Base-by-base conservation (phyloP, 1,140 invertebrate genomes). In the Drosophila jambulina region DNA sequence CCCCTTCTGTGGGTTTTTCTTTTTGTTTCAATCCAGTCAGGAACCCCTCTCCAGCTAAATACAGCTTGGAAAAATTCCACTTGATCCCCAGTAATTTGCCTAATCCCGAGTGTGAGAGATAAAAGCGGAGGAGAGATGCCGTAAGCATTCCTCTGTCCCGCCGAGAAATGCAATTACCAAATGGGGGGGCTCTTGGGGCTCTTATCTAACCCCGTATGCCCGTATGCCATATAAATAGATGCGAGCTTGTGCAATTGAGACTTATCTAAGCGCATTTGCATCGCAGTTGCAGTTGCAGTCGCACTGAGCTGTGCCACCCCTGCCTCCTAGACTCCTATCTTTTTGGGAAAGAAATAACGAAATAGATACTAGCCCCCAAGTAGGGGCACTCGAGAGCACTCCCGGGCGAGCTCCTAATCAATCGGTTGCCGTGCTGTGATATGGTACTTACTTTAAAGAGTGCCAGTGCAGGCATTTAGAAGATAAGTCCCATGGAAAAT, bases 181-280 rank as follows among this genome's bases (percentile, higher is more conserved):
- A 48, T 34, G 68, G 68, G n/a, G 8, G 67, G 40, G 68, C 65
- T 48, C 63, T 71, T 71, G 49, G 51, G 12, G 23, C 62, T 38
- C 72, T 75, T 75, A 75, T 75, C 72, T 58, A 75, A 75, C 51
- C 48, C 25, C 43, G 10, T 45, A 21, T 21, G 19, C 10, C 38
- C 21, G 4, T 40, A 12, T 19, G 34, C n/a, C n/a, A 19, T 46
- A 60, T 32, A 46, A 57, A 27, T 15, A 42, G 12, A 6, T n/a
- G 34, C 57, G 15, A 45, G 71, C 74, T 76, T 76, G 72, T 77
- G 75, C 75, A 77, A 77, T 76, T 60, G 74, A 43, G 49, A 38
- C 74, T 77, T 77, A 77, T 77, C 75, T 77, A 77, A 77, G 74
- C 74, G 62, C 54, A 77, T 68, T 77, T 77, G 56, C 74, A 77